These are phyloP conservation scores for Tyrannus savana DNA, from an alignment of 2,113 vertebrate species.

Conservation along the genomic window DNA sequence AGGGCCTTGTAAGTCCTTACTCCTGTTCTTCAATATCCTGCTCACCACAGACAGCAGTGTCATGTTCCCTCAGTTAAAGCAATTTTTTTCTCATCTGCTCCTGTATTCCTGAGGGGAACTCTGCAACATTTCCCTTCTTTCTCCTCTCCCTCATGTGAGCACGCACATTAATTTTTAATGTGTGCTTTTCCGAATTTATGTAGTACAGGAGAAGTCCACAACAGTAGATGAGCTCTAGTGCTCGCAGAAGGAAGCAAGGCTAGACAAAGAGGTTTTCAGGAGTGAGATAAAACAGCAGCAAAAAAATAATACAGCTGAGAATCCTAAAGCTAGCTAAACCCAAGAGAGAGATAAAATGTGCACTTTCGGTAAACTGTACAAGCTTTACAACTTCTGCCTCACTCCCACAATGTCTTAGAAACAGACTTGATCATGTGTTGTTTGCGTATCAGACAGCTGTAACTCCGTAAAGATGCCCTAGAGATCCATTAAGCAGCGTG, in stretches of 20 bases:
- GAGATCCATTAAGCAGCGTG: not conserved
- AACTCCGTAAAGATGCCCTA: not conserved
- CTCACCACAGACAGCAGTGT: not conserved
- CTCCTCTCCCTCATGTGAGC: not conserved
- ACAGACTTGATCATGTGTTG: not conserved
- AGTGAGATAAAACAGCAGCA: not conserved
- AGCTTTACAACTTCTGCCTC: constrained; percentile 36
- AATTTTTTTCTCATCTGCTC: not conserved
- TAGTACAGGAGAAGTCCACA: not conserved
- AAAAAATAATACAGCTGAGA: not conserved
- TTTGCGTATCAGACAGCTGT: constrained; percentile 10
- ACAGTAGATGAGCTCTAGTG: not conserved
- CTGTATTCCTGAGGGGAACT: not conserved
- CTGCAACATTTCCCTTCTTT: not conserved
- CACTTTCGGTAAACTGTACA: constrained; percentile 17
- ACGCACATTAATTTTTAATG: not conserved
- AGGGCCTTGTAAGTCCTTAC: not conserved
- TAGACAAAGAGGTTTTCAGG: not conserved
- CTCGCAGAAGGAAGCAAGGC: not conserved
- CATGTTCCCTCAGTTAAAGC: not conserved
- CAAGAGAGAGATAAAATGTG: not conserved
- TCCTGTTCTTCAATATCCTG: not conserved
- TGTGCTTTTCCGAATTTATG: not conserved
- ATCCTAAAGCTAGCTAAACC: constrained; percentile 5
- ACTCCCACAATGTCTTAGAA: not conserved